A percentile compares a stretch with the other conserved stretches of the same genome.
Conservation (phyloP, 2,113 vertebrate genomes). For the Boulengeromyrus knoepffleri region DNA sequence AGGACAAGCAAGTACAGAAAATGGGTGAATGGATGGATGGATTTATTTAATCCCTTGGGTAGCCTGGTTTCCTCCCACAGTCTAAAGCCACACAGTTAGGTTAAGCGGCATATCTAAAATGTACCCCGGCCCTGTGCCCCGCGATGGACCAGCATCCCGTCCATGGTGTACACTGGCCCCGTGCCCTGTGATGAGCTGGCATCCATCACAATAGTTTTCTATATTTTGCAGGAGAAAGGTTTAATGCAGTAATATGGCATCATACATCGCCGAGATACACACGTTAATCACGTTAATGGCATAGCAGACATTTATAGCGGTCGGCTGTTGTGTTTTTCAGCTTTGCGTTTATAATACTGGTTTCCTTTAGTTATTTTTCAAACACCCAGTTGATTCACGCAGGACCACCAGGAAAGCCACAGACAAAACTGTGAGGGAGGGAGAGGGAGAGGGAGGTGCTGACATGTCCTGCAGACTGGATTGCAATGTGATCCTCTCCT, state of each 20-base stretch:
- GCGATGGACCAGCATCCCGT: background rate
- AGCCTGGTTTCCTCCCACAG: background rate
- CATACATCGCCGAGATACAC: background rate
- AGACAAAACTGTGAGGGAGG: constrained; percentile 44
- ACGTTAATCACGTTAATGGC: background rate
- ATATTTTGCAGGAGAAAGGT: background rate
- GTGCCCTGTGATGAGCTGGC: background rate
- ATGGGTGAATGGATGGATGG: background rate
- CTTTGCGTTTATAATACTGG: constrained; percentile 53
- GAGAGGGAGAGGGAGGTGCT: constrained; percentile 48
- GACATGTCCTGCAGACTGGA: constrained; percentile 66
- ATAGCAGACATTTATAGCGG: constrained; percentile 26
- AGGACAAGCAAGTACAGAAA: background rate
- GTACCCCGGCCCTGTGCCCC: background rate
- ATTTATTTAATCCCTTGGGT: background rate
- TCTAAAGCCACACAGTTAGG: background rate
- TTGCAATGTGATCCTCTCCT: constrained; percentile 66
- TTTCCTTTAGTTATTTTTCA: constrained; percentile 43
- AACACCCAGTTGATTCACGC: constrained; percentile 29
- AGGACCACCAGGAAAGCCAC: constrained; percentile 55
- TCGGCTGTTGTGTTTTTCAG: constrained; percentile 44
- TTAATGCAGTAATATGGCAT: background rate
- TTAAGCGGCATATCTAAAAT: background rate
- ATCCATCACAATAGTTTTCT: background rate
- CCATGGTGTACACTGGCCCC: background rate